phyloP scores from a whole-genome alignment of 2,113 vertebrate species.

The Embiotoca jacksoni region DNA sequence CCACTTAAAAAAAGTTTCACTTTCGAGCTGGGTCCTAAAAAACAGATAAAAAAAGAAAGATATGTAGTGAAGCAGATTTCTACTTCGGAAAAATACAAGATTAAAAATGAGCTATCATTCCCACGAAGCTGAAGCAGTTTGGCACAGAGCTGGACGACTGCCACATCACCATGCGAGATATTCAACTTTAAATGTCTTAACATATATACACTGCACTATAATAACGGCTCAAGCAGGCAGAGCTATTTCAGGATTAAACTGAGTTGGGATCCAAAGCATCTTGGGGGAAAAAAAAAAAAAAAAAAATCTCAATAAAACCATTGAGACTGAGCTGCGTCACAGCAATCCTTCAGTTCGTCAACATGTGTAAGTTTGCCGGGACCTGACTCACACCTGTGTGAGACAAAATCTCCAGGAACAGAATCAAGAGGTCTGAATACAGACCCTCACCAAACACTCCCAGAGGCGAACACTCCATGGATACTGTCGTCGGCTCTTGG shows the following conservation, averaged over 20 bases:
- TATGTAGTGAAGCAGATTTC: slow-evolving; percentile 45
- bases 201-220: slow-evolving; percentile 31
- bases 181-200: slow-evolving; percentile 67
- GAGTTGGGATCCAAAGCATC: slow-evolving; percentile 53
- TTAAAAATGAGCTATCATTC: slow-evolving; percentile 60
- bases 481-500: slow-evolving; percentile 61
- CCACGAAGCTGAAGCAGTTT: slow-evolving; percentile 69
- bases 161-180: slow-evolving; percentile 48
- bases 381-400: slow-evolving; percentile 70
- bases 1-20: slow-evolving; percentile 19
- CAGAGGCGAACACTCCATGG: slow-evolving; percentile 72
- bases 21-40: slow-evolving; percentile 25
- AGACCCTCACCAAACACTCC: slow-evolving; percentile 55
- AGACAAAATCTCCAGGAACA: slow-evolving; percentile 57
- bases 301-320: slow-evolving; percentile 52
- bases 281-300: slow-evolving; percentile 48
- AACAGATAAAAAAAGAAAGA: slow-evolving; percentile 24
- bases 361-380: slow-evolving; percentile 44
- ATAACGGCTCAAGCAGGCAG: slow-evolving; percentile 48
- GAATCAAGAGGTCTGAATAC: slow-evolving; percentile 55
- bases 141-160: slow-evolving; percentile 72
- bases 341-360: slow-evolving; percentile 58
- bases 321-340: slow-evolving; percentile 41
- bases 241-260: slow-evolving; percentile 46
- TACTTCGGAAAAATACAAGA: slow-evolving; percentile 59